These are phyloP conservation scores for Epinephelus malabaricus DNA, from an alignment of 2,797 vertebrate species.

Conservation along the genomic window DNA sequence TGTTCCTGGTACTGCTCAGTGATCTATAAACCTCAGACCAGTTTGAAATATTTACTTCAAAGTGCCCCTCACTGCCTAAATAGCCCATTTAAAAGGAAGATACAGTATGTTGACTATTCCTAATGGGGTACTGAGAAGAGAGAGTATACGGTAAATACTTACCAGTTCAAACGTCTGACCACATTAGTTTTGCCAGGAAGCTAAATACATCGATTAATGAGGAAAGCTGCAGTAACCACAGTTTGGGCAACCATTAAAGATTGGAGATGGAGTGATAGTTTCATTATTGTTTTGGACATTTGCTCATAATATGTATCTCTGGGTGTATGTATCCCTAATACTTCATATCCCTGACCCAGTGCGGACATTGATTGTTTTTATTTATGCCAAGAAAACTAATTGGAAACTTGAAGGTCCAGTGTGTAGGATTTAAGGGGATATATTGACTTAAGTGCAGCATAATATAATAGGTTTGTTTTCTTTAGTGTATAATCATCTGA, in stretches of 20 bases:
- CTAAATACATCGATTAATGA: constrained; percentile 68
- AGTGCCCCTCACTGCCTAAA: constrained; percentile 17
- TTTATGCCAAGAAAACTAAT: neutral
- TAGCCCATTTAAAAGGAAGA: constrained; percentile 83
- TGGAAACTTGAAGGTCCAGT: neutral
- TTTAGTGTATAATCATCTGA: too few species aligned
- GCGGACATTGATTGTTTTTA: neutral
- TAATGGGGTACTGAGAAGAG: constrained; percentile 49
- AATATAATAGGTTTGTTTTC: too few species aligned
- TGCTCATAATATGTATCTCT: neutral
- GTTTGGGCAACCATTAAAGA: constrained; percentile 84
- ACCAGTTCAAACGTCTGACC: constrained; percentile 79
- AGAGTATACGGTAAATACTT: constrained; percentile 70
- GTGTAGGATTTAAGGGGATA: too few species aligned
- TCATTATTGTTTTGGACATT: constrained; percentile 3
- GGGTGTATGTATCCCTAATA: neutral
- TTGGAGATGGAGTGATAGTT: constrained; percentile 80
- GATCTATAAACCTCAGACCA: constrained; percentile 25
- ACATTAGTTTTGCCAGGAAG: constrained; percentile 72
- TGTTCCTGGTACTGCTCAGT: neutral
- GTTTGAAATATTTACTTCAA: constrained; percentile 19
- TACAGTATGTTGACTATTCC: constrained; percentile 38
- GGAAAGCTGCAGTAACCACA: constrained; percentile 58
- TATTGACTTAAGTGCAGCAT: too few species aligned
- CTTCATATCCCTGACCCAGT: neutral